Conservation (phyloP, 2,888 invertebrate genomes). For the Hecatera dysodea region DNA sequence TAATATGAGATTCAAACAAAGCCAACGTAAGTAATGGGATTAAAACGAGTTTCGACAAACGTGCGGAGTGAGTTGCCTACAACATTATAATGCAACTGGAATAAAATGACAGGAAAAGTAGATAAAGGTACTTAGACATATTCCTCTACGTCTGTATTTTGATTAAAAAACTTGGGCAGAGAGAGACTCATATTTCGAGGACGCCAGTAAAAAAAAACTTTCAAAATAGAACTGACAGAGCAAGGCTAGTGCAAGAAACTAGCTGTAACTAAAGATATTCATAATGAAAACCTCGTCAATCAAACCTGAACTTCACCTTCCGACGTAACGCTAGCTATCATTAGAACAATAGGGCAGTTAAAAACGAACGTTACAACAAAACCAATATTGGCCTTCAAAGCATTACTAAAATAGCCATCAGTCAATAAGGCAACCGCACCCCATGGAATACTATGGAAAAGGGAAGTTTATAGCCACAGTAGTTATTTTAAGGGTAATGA, state of each 20-base stretch:
- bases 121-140: not conserved
- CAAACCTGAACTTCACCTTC: slow-evolving; percentile 9
- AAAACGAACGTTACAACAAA: slow-evolving; percentile 72
- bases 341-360: slow-evolving; percentile 45
- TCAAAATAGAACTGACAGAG: no score
- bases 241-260: not conserved
- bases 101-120: slow-evolving; percentile 68
- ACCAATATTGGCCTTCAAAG: slow-evolving; percentile 75
- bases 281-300: not conserved
- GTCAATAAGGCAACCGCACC: slow-evolving; percentile 77
- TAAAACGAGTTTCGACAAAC: slow-evolving; percentile 55
- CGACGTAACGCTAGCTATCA: no score
- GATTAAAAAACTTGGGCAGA: not conserved
- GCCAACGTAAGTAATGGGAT: slow-evolving; percentile 53
- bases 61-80: not conserved
- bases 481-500: slow-evolving; percentile 71
- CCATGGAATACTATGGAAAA: slow-evolving; percentile 71
- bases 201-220: no score
- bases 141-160: not conserved
- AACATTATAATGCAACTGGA: slow-evolving; percentile 45
- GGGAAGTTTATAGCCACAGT: slow-evolving; percentile 73
- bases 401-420: slow-evolving; percentile 75
- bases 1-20: slow-evolving; percentile 55
- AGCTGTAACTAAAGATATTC: not conserved
- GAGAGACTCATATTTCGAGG: not conserved